Evolutionary conservation across 2,888 invertebrate species (phyloP).

Genomic region (Synanthedon myopaeformis): DNA sequence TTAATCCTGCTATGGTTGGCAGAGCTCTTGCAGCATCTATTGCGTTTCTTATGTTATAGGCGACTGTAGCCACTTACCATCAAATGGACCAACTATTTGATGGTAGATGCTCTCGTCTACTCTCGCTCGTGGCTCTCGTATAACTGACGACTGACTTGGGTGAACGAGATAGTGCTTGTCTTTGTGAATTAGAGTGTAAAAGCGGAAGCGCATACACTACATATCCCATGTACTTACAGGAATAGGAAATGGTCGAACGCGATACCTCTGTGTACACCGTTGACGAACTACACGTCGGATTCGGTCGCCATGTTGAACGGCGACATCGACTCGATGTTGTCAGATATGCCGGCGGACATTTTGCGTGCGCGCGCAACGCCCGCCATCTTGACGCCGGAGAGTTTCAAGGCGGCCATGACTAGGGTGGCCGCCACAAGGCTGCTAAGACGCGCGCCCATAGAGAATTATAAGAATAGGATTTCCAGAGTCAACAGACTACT

Average conservation of each 20-base stretch:
- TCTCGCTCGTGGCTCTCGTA: too few species aligned
- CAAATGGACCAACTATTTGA: too few species aligned
- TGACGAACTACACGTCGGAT: slow-evolving; percentile 51
- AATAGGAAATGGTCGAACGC: slow-evolving; percentile 90
- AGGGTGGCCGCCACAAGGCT: slow-evolving; percentile 45
- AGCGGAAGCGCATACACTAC: too few species aligned
- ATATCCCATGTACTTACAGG: slow-evolving; percentile 32
- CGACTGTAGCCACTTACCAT: too few species aligned
- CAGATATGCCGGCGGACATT: slow-evolving; percentile 43
- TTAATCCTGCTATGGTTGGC: too few species aligned
- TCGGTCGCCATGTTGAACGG: slow-evolving; percentile 50
- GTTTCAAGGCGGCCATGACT: slow-evolving; percentile 54
- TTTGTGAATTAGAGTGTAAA: too few species aligned
- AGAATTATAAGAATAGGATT: slow-evolving; percentile 53
- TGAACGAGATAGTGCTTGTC: too few species aligned
- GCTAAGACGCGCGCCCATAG: slow-evolving; percentile 42
- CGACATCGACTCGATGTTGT: slow-evolving; percentile 61
- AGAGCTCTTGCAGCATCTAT: too few species aligned
- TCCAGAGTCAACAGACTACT: slow-evolving; percentile 49
- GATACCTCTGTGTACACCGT: slow-evolving; percentile 78
- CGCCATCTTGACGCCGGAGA: slow-evolving; percentile 55
- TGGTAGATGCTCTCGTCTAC: too few species aligned
- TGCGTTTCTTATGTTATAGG: too few species aligned
- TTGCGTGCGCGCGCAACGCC: slow-evolving; percentile 51
- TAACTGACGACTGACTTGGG: too few species aligned